Percentiles rank a stretch among this genome's conserved stretches.
Conservation (phyloP, 2,888 invertebrate species). For the Lasioglossum vierecki region DNA sequence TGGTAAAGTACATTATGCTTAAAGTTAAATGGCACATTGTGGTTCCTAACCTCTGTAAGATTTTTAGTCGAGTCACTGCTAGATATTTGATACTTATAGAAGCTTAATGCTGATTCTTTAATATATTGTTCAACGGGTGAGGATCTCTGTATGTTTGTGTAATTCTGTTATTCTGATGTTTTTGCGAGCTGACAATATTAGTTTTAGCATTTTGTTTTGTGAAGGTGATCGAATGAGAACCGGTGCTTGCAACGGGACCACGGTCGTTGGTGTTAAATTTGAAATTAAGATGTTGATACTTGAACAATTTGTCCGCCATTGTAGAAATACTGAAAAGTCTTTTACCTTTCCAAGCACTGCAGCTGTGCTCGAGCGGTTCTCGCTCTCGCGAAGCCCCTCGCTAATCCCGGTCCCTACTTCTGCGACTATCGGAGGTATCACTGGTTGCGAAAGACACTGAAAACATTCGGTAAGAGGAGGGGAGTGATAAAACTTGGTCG, state of each 20-base stretch:
- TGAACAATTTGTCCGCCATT: too few relatives aligned
- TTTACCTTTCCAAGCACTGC: neutral
- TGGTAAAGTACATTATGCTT: neutral
- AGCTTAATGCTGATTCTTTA: neutral
- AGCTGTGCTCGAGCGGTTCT: neutral
- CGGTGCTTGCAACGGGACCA: too few relatives aligned
- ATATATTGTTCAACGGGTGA: neutral
- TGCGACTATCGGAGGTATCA: neutral
- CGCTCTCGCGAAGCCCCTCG: neutral
- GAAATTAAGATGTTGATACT: too few relatives aligned
- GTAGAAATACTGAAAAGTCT: too few relatives aligned
- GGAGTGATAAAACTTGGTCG: conserved; percentile 49
- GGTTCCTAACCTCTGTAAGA: too few relatives aligned
- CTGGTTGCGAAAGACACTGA: neutral
- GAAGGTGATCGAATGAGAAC: too few relatives aligned
- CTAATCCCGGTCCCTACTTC: neutral
- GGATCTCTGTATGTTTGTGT: neutral
- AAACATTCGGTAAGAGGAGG: neutral
- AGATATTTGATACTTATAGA: too few relatives aligned
- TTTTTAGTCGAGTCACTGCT: too few relatives aligned
- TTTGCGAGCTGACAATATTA: neutral
- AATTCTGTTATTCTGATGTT: neutral
- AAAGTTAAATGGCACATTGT: neutral
- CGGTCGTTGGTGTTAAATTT: too few relatives aligned
- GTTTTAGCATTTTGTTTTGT: conserved; percentile 1